These are phyloP conservation scores for Ditula angustiorana DNA, from an alignment of 2,888 invertebrate species.

Conservation along the genomic window DNA sequence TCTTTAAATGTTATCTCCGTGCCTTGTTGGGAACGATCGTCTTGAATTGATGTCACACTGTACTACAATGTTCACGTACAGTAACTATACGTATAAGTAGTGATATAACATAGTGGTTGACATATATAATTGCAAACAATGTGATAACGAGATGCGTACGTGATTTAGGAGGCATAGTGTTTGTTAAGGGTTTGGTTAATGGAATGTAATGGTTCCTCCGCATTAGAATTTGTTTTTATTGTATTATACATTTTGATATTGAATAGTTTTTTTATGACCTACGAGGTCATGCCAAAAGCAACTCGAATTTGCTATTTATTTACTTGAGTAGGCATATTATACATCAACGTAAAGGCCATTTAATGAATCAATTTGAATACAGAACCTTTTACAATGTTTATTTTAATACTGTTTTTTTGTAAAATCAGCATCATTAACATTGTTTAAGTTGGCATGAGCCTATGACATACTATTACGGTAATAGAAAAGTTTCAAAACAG, in stretches of 20 bases:
- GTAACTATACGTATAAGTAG: conserved; percentile 8
- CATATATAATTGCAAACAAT: conserved; percentile 53
- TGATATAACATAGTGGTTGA: conserved; percentile 41
- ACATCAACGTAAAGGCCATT: no score
- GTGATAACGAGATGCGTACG: conserved; percentile 75
- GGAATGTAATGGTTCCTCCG: background rate
- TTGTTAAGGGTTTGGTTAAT: background rate
- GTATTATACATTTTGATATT: background rate
- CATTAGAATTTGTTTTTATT: background rate
- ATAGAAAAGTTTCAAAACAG: no score
- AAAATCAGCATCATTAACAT: no score
- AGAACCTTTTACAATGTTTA: no score
- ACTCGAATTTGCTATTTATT: no score
- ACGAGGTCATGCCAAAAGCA: no score
- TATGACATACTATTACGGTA: no score
- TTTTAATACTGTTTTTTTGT: no score
- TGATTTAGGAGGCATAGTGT: conserved; percentile 64
- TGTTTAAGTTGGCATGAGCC: no score
- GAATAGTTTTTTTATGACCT: no score
- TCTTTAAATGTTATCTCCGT: conserved; percentile 7
- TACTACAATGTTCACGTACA: conserved; percentile 5
- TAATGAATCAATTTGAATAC: no score
- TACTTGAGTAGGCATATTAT: no score
- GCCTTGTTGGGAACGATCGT: conserved; percentile 2
- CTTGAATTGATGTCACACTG: conserved; percentile 7